Percentiles rank a stretch among this genome's conserved stretches.
phyloP scores from a whole-genome alignment of 2,797 vertebrate species.

The Sebastes hubbsi region DNA sequence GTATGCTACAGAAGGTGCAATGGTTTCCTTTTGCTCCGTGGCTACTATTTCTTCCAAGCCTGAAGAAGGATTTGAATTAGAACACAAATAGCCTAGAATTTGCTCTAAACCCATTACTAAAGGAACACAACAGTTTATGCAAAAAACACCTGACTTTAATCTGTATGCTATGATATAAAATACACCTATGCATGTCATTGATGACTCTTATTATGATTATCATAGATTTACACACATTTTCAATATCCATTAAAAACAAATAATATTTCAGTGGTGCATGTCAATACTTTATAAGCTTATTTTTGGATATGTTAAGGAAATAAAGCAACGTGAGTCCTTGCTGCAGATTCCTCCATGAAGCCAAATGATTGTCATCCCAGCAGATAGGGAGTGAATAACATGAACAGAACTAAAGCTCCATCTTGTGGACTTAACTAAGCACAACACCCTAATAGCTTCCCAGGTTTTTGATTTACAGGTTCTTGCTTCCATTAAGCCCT shows the following conservation, averaged over 20 bases:
- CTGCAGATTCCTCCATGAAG: constrained; percentile 10
- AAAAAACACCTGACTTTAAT: neutral
- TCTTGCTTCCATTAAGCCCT: neutral
- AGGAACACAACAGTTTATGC: neutral
- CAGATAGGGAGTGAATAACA: constrained; percentile 1
- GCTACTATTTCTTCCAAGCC: neutral
- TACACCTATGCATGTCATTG: neutral
- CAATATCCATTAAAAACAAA: neutral
- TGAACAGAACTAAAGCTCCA: constrained; percentile 84
- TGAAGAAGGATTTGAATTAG: neutral
- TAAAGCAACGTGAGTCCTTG: constrained; percentile 8
- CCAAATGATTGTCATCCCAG: neutral
- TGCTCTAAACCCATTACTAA: neutral
- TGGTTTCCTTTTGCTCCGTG: neutral
- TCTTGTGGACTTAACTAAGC: constrained; percentile 75
- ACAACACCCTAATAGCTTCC: neutral
- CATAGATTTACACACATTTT: neutral
- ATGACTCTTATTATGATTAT: neutral
- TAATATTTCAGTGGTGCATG: neutral
- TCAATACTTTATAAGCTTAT: neutral
- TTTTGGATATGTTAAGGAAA: neutral
- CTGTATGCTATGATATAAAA: neutral
- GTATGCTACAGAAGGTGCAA: neutral
- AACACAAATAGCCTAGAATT: neutral
- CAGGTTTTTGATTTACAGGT: neutral